phyloP scores from a whole-genome alignment of 2,888 invertebrate species.

The Eupeodes latifasciatus region DNA sequence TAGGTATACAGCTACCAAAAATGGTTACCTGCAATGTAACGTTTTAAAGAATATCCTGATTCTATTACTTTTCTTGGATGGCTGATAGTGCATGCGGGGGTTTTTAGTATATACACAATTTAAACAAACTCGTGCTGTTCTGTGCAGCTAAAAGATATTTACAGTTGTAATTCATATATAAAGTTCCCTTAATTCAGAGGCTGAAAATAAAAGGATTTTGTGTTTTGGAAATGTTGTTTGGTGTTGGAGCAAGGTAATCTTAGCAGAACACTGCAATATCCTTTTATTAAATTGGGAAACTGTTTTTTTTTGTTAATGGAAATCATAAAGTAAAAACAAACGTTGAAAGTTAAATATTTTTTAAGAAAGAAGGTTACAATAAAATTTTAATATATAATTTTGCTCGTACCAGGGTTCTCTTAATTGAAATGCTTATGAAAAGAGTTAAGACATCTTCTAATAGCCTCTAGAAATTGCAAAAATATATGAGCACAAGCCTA shows the following conservation, averaged over 20 bases:
- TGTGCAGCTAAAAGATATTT: constrained; percentile 56
- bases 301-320: background rate
- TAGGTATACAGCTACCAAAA: background rate
- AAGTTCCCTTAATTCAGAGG: background rate
- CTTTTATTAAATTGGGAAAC: background rate
- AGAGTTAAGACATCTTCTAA: too few species aligned
- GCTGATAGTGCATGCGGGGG: background rate
- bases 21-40: background rate
- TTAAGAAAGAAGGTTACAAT: background rate
- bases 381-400: too few species aligned
- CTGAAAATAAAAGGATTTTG: constrained; percentile 2
- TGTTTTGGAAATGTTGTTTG: background rate
- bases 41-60: constrained; percentile 7
- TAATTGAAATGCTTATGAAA: too few species aligned
- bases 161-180: constrained; percentile 54
- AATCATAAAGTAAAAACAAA: background rate
- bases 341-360: background rate
- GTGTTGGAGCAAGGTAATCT: background rate
- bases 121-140: constrained; percentile 30
- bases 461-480: too few species aligned
- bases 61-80: constrained; percentile 20
- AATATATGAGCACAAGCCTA: too few species aligned
- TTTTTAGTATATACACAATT: constrained; percentile 46
- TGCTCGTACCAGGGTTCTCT: too few species aligned
- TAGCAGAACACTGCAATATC: background rate